Evolutionary conservation across 2,797 vertebrate species (phyloP).

Genomic region (Chanos chanos): DNA sequence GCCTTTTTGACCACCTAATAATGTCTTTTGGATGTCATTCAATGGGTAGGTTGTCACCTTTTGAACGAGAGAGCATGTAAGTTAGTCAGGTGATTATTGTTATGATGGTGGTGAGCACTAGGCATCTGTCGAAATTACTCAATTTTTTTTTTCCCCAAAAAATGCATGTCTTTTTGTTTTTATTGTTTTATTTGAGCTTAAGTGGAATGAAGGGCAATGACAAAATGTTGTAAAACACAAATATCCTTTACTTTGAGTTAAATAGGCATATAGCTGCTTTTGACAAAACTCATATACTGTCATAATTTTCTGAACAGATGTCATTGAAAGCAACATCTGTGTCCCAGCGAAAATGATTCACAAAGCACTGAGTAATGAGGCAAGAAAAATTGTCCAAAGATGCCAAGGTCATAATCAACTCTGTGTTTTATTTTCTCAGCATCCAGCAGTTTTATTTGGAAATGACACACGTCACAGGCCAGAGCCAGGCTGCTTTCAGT

Average conservation of each 20-base stretch:
- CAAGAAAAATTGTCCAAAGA: slow-evolving; percentile 8
- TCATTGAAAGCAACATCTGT: slow-evolving; percentile 36
- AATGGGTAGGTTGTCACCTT: slow-evolving; percentile 28
- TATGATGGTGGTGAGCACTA: background rate
- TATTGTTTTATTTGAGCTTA: too few species aligned
- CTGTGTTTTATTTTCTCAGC: slow-evolving; percentile 50
- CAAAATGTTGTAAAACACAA: too few species aligned
- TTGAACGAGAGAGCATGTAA: slow-evolving; percentile 19
- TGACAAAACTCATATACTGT: background rate
- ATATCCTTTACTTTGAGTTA: too few species aligned
- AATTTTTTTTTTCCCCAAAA: too few species aligned
- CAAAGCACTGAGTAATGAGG: slow-evolving; percentile 41
- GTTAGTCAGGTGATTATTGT: slow-evolving; percentile 29
- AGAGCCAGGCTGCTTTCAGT: slow-evolving; percentile 15
- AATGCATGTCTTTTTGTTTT: too few species aligned
- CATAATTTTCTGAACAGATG: slow-evolving; percentile 45
- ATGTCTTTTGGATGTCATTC: slow-evolving; percentile 28
- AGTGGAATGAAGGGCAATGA: too few species aligned
- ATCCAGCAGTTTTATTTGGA: slow-evolving; percentile 51
- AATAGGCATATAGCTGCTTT: too few species aligned
- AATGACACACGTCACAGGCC: slow-evolving; percentile 20
- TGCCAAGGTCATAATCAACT: slow-evolving; percentile 55
- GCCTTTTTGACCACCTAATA: slow-evolving; percentile 16
- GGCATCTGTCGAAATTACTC: too few species aligned
- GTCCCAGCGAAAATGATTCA: slow-evolving; percentile 43